Conservation (phyloP, 2,888 invertebrate species). For the Eupithecia vulgata region DNA sequence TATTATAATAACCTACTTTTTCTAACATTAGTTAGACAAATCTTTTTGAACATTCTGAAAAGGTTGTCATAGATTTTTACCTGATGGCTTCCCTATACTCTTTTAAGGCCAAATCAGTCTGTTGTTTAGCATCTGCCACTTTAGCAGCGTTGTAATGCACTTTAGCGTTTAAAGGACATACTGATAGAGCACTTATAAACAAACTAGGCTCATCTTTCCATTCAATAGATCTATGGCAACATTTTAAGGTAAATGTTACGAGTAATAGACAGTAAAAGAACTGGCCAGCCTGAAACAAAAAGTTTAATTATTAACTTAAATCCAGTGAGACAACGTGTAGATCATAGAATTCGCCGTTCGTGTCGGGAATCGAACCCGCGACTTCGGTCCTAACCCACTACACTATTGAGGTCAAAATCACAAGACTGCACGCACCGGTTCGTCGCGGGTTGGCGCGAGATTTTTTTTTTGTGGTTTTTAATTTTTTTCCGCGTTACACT, state of each 20-base stretch:
- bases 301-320: background rate
- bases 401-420: background rate
- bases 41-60: no score
- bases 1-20: background rate
- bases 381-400: background rate
- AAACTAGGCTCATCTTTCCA: constrained; percentile 92
- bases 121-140: constrained; percentile 89
- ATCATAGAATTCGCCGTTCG: background rate
- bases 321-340: background rate
- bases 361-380: background rate
- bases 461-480: no score
- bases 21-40: no score
- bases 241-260: constrained; percentile 64
- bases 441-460: no score
- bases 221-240: constrained; percentile 87
- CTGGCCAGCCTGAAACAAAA: constrained; percentile 48
- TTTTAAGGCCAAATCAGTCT: constrained; percentile 87
- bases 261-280: constrained; percentile 53
- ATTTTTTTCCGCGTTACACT: no score
- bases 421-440: background rate
- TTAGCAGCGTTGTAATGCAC: constrained; percentile 97
- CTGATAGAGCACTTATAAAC: constrained; percentile 91
- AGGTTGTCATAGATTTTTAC: constrained; percentile 61
- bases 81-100: constrained; percentile 91
- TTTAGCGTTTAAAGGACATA: constrained; percentile 98